Evolutionary conservation across 2,797 vertebrate species (phyloP).

Genomic region (Anabacerthia variegaticeps): DNA sequence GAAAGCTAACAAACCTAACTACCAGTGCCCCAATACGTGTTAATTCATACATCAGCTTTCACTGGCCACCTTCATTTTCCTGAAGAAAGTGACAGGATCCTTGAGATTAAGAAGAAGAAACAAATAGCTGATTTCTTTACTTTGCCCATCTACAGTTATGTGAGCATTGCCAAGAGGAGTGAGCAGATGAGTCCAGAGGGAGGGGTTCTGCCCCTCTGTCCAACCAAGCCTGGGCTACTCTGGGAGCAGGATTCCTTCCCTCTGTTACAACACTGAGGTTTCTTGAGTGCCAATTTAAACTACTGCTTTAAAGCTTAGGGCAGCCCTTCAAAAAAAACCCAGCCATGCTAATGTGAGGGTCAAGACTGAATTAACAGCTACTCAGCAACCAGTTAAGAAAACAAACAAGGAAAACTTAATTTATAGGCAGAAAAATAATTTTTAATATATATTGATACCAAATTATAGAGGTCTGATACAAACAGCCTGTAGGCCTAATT

Average conservation of each 20-base stretch:
- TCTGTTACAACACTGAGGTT: not conserved
- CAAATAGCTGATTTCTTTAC: not conserved
- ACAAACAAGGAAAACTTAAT: not conserved
- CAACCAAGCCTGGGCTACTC: not conserved
- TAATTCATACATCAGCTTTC: not conserved
- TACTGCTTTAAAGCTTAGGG: not conserved
- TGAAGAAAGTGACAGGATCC: not conserved
- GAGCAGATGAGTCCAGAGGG: not conserved
- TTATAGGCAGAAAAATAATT: not conserved
- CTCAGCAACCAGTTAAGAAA: not conserved
- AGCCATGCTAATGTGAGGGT: not conserved
- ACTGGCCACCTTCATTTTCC: not conserved
- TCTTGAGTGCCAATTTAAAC: not conserved
- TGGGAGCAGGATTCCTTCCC: not conserved
- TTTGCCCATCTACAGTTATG: rapidly evolving
- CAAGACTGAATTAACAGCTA: not conserved
- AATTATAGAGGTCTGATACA: not conserved
- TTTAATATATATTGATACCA: not conserved
- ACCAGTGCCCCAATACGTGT: rapidly evolving
- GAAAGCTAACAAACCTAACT: not conserved
- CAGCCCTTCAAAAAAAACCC: not conserved
- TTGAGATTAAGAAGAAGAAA: not conserved
- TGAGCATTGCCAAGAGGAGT: not conserved
- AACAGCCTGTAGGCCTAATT: not conserved
- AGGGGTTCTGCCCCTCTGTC: not conserved